Percentiles rank a stretch among this genome's conserved stretches.
Evolutionary conservation across 2,113 vertebrate species (phyloP).

Genomic region (Orthochromis indermauri): DNA sequence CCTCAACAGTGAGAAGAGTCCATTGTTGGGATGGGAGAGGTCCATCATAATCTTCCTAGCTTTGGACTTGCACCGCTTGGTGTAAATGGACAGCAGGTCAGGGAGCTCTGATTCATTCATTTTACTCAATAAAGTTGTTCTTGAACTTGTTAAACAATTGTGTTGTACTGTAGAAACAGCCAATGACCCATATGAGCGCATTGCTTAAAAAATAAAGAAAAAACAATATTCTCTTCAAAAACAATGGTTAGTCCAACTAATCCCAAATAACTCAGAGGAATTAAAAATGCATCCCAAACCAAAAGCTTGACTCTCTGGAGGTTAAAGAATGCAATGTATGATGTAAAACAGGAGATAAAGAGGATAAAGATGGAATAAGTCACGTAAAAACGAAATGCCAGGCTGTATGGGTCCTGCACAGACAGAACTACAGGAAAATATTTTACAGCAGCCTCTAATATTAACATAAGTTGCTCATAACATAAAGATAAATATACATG

Average conservation of each 20-base stretch:
- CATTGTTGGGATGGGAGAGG: too few relatives aligned
- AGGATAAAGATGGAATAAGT: background rate
- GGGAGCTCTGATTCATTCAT: too few relatives aligned
- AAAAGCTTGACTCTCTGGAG: background rate
- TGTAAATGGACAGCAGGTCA: too few relatives aligned
- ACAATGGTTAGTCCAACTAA: background rate
- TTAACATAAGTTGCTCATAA: background rate
- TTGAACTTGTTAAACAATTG: background rate
- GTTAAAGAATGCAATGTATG: background rate
- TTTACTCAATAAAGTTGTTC: background rate
- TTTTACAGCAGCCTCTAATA: background rate
- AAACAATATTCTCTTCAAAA: background rate
- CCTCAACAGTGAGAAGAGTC: too few relatives aligned
- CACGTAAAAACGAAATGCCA: background rate
- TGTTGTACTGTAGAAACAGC: background rate
- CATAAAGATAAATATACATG: background rate
- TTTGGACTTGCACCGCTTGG: too few relatives aligned
- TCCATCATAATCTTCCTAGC: too few relatives aligned
- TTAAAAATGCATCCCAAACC: background rate
- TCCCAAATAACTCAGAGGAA: background rate
- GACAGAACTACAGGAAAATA: background rate
- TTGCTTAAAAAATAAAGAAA: background rate
- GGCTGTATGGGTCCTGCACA: background rate
- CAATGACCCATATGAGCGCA: background rate
- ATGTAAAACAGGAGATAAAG: background rate